A percentile compares a stretch with the other conserved stretches of the same genome.
Evolutionary conservation across 30 jellyfish, hydroid and myxozoan genomes (phyloP).

Genomic region (Hydractinia echinata): DNA sequence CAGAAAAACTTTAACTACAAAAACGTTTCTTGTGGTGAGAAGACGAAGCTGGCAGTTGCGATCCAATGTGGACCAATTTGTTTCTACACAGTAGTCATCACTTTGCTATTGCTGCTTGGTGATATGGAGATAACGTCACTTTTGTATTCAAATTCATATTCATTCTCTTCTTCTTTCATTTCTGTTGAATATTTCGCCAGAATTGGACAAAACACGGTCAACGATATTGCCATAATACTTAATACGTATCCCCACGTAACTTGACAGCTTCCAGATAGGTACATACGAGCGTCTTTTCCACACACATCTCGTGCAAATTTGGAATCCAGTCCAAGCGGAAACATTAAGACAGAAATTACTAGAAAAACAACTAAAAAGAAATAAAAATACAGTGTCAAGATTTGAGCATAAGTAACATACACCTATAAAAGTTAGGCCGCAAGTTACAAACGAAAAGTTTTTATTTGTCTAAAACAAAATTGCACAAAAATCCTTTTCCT

Average conservation of each 20-base stretch:
- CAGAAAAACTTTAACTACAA: no score
- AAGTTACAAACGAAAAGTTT: background rate
- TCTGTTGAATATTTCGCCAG: slow-evolving; percentile 79
- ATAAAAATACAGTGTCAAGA: background rate
- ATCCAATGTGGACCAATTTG: background rate
- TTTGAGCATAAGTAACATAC: background rate
- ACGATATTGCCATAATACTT: slow-evolving; percentile 60
- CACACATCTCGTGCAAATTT: slow-evolving; percentile 62
- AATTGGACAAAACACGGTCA: slow-evolving; percentile 63
- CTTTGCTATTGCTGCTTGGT: slow-evolving; percentile 10
- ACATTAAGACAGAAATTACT: slow-evolving; percentile 59
- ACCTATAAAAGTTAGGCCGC: background rate
- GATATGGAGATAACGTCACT: background rate
- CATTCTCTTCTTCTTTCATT: slow-evolving; percentile 13
- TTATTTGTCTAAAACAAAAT: background rate
- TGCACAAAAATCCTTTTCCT: background rate
- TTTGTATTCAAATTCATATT: background rate
- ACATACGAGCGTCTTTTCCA: slow-evolving; percentile 62
- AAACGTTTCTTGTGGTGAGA: no score
- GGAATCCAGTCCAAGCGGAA: slow-evolving; percentile 85
- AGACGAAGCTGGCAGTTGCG: no score
- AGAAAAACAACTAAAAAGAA: slow-evolving; percentile 62
- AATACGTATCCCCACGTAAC: slow-evolving; percentile 83
- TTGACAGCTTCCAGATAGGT: slow-evolving; percentile 60
- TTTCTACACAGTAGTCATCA: slow-evolving; percentile 21